Percentiles rank a stretch among this genome's conserved stretches.
These are phyloP conservation scores for Carassius carassius DNA, from an alignment of 2,113 vertebrate genomes.

Conservation along the genomic window DNA sequence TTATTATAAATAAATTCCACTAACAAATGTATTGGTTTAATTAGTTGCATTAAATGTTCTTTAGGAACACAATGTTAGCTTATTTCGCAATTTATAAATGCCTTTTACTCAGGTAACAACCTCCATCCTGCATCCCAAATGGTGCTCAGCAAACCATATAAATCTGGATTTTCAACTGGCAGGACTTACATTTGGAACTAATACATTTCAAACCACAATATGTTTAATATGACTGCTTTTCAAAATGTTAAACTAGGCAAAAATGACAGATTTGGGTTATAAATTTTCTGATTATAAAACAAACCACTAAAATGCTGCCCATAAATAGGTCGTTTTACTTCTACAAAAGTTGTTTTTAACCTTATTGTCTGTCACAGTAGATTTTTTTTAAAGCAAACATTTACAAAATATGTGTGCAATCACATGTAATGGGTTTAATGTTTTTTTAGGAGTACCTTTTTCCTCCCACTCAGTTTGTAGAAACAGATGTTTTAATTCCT, in stretches of 20 bases:
- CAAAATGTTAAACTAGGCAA: background rate
- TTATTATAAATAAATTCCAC: background rate
- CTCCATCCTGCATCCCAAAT: conserved; percentile 6
- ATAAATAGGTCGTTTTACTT: background rate
- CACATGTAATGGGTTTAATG: background rate
- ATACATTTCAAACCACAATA: background rate
- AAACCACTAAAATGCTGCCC: background rate
- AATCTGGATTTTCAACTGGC: background rate
- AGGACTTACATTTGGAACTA: background rate
- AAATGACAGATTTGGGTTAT: conserved; percentile 19
- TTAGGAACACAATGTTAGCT: background rate
- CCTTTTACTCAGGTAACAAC: background rate
- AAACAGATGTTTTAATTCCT: background rate
- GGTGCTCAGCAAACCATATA: background rate
- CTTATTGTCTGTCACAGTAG: background rate
- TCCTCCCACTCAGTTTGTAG: background rate
- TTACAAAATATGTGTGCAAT: background rate
- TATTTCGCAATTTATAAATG: too few species aligned
- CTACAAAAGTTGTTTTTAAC: background rate
- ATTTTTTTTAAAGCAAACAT: background rate
- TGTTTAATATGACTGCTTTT: conserved; percentile 11
- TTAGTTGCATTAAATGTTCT: background rate
- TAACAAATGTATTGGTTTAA: background rate
- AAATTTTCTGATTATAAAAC: background rate
- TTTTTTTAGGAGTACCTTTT: background rate